Conservation (phyloP, 2,888 invertebrate species). For the Apomyelois bistriatella region DNA sequence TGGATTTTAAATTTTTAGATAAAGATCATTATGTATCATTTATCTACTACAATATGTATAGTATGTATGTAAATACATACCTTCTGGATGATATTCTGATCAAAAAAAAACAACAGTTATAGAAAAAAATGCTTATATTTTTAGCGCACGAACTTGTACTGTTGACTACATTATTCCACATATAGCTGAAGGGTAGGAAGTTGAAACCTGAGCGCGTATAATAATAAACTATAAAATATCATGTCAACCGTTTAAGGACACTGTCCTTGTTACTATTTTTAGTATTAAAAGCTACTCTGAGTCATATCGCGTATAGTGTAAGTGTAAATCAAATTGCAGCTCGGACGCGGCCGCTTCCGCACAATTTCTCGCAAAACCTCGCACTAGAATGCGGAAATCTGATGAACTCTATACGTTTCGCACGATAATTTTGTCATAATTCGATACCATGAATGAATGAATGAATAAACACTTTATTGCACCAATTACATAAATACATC, state of each 20-base stretch:
- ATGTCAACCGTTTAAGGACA: neutral
- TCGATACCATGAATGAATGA: no score
- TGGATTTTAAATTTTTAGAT: no score
- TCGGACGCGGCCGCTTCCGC: slow-evolving; percentile 57
- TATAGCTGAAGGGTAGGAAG: neutral
- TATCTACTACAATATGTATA: no score
- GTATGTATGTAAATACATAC: no score
- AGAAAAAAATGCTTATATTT: no score
- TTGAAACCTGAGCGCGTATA: neutral
- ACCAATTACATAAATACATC: no score
- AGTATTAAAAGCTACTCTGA: slow-evolving; percentile 25
- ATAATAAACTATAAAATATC: neutral
- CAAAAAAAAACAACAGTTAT: no score
- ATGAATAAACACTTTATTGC: no score
- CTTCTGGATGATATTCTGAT: no score
- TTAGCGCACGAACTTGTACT: no score
- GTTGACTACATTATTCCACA: neutral
- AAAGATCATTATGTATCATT: no score
- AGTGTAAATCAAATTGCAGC: slow-evolving; percentile 48
- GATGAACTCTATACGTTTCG: neutral
- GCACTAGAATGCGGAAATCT: slow-evolving; percentile 40
- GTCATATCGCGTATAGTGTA: slow-evolving; percentile 36
- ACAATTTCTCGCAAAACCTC: slow-evolving; percentile 42
- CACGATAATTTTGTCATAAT: slow-evolving; percentile 1
- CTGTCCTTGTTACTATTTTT: neutral